A percentile compares a stretch with the other conserved stretches of the same genome.
Conservation (phyloP, 2,113 vertebrate genomes). For the Limnothrissa miodon region DNA sequence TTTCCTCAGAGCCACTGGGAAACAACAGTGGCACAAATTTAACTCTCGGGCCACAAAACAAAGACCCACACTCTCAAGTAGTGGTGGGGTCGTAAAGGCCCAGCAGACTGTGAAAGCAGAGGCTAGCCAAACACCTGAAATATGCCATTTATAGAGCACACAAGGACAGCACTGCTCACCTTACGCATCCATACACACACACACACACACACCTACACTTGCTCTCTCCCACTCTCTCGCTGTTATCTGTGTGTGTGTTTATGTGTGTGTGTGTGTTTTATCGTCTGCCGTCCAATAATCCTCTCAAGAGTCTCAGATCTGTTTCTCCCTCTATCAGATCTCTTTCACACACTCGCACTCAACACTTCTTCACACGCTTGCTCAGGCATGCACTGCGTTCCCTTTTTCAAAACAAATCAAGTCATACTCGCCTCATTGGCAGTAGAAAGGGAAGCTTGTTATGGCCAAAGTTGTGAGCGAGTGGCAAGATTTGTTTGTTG, state of each 20-base stretch:
- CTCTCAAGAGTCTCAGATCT: constrained; percentile 1
- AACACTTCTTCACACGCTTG: neutral
- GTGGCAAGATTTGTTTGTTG: neutral
- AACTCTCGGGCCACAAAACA: neutral
- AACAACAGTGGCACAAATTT: neutral
- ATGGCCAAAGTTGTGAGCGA: neutral
- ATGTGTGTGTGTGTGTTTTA: neutral
- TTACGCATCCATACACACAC: neutral
- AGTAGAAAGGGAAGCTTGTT: neutral
- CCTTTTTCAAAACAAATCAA: neutral
- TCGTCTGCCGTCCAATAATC: neutral
- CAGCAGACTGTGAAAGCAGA: neutral
- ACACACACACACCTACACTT: too few relatives aligned
- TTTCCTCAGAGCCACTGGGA: neutral
- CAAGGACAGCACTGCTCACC: neutral
- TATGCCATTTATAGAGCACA: neutral
- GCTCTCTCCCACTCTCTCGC: neutral
- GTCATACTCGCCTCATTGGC: neutral
- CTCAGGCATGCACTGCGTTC: neutral
- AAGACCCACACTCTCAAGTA: neutral
- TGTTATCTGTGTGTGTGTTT: neutral
- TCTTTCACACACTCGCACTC: neutral
- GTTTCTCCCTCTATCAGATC: neutral
- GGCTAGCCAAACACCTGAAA: neutral
- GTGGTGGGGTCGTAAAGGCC: neutral